Evolutionary conservation across 1,140 invertebrate genomes (phyloP).

Genomic region (Leptonema lineaticorne): DNA sequence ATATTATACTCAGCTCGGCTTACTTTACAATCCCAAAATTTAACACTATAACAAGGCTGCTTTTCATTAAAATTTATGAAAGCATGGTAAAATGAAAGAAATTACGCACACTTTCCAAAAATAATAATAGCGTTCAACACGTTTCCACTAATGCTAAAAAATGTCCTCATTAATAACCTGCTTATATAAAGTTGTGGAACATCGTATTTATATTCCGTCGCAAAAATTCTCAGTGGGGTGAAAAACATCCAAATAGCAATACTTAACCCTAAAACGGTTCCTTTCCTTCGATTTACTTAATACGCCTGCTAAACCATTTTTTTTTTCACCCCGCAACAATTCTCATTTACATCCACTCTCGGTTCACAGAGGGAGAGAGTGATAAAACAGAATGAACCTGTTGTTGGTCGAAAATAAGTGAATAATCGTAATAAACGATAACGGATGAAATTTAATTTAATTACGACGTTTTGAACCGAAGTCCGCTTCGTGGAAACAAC

Average conservation of each 20-base stretch:
- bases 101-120: not conserved
- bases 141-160: slow-evolving; percentile 14
- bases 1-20: no score
- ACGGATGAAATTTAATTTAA: not conserved
- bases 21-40: no score
- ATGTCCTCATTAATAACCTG: slow-evolving; percentile 9
- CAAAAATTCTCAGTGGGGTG: not conserved
- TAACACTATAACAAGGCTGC: no score
- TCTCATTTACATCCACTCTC: no score
- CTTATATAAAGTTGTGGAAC: slow-evolving; percentile 13
- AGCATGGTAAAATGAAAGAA: no score
- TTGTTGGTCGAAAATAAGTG: no score
- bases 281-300: not conserved
- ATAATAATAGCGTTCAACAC: slow-evolving; percentile 1
- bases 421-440: no score
- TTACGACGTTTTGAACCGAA: slow-evolving; percentile 1
- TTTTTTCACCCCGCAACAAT: no score
- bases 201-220: not conserved
- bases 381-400: no score
- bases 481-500: not conserved
- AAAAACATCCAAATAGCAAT: not conserved
- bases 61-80: no score
- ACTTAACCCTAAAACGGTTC: not conserved
- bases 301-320: no score
- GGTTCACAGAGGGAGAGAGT: no score